Base-by-base conservation (phyloP, 2,888 invertebrate genomes). In the Elmis aenea region DNA sequence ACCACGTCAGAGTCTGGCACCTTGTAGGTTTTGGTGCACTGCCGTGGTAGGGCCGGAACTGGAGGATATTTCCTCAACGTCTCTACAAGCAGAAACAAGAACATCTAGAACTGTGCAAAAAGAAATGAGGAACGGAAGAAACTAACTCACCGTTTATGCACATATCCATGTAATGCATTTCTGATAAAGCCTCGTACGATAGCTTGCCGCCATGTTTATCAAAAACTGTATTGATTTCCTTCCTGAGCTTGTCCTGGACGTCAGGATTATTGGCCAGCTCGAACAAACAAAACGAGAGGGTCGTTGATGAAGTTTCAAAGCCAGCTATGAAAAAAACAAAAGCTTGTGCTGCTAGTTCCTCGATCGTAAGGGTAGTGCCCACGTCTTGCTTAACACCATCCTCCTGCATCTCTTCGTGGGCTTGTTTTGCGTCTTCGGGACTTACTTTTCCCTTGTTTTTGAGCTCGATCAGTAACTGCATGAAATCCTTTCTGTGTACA, bases 381-480 rank as follows among this genome's bases (percentile, higher is more conserved):
- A 5, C 20, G 5, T 33, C 30, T n/a, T n/a, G n/a, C n/a, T n/a
- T n/a, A n/a, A n/a, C n/a, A n/a, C n/a, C n/a, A n/a, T n/a, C n/a
- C n/a, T n/a, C n/a, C n/a, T n/a, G n/a, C n/a, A n/a, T n/a, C n/a
- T n/a, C n/a, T n/a, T n/a, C n/a, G n/a, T n/a, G n/a, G n/a, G n/a
- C n/a, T n/a, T n/a, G n/a, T n/a, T n/a, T n/a, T n/a, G n/a, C n/a
- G n/a, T n/a, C n/a, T n/a, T n/a, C n/a, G n/a, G n/a, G n/a, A n/a
- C n/a, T n/a, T n/a, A n/a, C n/a, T n/a, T n/a, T n/a, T 15, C 14
- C 16, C 2, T 33, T n/a, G n/a, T 42, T 35, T 22, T 42, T 72
- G 13, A 75, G 46, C 21, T 75, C 65, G 10, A 73, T 58, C 27
- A 76, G 57, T 1, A 75, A 51, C 38, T 77, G 72, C 39, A 79